Percentiles rank a stretch among this genome's conserved stretches.
Evolutionary conservation across 1,140 invertebrate genomes (phyloP).

Genomic region (Lepidurus couesii): DNA sequence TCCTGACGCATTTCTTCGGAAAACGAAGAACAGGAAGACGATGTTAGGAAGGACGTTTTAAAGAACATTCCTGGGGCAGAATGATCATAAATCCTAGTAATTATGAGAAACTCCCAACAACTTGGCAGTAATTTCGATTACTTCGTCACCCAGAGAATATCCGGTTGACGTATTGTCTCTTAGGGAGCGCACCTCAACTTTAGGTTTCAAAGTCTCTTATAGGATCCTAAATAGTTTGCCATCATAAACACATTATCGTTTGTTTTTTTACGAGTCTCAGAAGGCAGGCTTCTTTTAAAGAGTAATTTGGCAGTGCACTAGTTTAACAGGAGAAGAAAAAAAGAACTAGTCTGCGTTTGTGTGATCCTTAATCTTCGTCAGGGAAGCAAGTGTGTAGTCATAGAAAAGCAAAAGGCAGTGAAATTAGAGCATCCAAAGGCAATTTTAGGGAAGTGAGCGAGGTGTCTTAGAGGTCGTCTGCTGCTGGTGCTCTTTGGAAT

Average conservation of each 20-base stretch:
- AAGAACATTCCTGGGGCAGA: not conserved
- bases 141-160: not conserved
- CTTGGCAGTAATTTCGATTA: not conserved
- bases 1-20: no score
- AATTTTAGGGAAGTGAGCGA: not conserved
- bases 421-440: not conserved
- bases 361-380: no score
- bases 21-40: not conserved
- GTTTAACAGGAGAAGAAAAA: no score
- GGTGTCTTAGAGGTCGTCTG: not conserved
- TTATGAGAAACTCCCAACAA: conserved; percentile 1
- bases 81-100: not conserved
- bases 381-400: no score
- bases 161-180: not conserved
- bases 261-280: no score
- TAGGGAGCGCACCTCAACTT: not conserved
- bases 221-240: no score
- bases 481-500: not conserved
- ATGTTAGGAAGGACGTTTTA: not conserved
- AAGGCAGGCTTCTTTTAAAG: no score
- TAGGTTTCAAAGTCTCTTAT: not conserved
- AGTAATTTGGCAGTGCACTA: no score
- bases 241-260: no score
- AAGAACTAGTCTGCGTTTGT: no score
- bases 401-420: no score